These are phyloP conservation scores for Ahaetulla prasina DNA, from an alignment of 2,113 vertebrate genomes.

Conservation along the genomic window DNA sequence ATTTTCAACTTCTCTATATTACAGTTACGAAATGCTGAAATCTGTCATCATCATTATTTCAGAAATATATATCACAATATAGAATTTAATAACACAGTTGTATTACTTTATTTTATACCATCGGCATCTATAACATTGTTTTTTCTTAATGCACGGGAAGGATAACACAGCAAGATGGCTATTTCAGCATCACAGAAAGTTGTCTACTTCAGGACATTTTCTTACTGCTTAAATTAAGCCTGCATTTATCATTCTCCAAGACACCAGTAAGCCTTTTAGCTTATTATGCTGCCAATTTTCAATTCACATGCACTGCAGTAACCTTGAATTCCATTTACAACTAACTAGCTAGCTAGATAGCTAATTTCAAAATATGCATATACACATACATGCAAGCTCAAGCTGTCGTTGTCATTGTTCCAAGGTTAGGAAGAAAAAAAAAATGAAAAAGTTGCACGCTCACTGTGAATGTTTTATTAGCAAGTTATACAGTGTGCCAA, in stretches of 20 bases:
- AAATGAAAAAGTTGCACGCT: not conserved
- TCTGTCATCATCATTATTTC: not conserved
- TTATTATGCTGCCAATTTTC: not conserved
- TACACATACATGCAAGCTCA: not conserved
- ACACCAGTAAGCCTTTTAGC: not conserved
- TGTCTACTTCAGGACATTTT: constrained; percentile 3
- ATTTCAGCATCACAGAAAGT: not conserved
- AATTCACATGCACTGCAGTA: not conserved
- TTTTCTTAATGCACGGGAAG: not conserved
- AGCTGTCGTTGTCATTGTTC: not conserved
- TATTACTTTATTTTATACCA: not conserved
- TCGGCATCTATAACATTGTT: not conserved
- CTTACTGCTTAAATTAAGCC: not conserved
- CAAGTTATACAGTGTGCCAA: not conserved
- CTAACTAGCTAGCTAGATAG: not conserved
- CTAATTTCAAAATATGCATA: not conserved
- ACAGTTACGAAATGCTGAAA: not conserved
- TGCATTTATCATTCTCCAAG: not conserved
- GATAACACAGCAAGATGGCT: not conserved
- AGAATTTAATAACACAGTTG: not conserved
- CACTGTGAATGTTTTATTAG: not conserved
- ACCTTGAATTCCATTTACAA: not conserved
- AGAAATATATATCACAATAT: not conserved
- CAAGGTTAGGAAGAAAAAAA: not conserved
- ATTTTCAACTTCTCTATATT: not conserved